phyloP scores from a whole-genome alignment of 2,113 vertebrate genomes.

The Glaucidium brasilianum region DNA sequence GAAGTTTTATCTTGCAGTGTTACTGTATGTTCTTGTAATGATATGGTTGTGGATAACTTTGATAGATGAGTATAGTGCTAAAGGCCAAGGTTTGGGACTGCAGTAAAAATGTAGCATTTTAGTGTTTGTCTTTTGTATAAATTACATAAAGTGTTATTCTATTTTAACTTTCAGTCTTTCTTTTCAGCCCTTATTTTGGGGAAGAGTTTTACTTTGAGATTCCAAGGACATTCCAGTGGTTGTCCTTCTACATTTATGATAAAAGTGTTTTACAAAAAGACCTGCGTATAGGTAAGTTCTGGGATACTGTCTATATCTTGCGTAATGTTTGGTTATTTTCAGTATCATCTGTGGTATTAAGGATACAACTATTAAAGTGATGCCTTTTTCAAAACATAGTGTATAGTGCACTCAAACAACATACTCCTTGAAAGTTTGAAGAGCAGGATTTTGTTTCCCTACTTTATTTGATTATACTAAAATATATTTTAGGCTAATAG shows the following conservation, averaged over 20 bases:
- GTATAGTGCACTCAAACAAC: neutral
- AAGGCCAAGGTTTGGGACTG: neutral
- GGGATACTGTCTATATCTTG: neutral
- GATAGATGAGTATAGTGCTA: neutral
- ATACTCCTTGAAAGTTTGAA: neutral
- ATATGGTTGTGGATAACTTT: neutral
- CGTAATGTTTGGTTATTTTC: neutral
- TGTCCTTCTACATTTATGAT: constrained; percentile 97
- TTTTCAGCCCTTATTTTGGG: constrained; percentile 91
- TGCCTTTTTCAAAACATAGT: neutral
- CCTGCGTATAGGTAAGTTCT: constrained; percentile 87
- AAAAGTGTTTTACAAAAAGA: constrained; percentile 95
- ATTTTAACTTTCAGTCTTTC: neutral
- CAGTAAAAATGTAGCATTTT: neutral
- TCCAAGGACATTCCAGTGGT: constrained; percentile 94
- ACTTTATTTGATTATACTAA: neutral
- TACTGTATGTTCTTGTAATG: neutral
- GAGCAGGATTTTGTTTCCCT: neutral
- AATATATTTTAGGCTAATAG: neutral
- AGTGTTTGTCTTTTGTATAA: neutral
- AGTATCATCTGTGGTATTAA: neutral
- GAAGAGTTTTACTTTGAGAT: constrained; percentile 99
- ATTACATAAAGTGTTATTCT: neutral
- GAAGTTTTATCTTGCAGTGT: neutral
- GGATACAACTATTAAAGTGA: neutral